Evolutionary conservation across 2,888 invertebrate genomes (phyloP), one percentile per base, ranked within the genome.

Genomic region (Caenorhabditis imperialis): DNA sequence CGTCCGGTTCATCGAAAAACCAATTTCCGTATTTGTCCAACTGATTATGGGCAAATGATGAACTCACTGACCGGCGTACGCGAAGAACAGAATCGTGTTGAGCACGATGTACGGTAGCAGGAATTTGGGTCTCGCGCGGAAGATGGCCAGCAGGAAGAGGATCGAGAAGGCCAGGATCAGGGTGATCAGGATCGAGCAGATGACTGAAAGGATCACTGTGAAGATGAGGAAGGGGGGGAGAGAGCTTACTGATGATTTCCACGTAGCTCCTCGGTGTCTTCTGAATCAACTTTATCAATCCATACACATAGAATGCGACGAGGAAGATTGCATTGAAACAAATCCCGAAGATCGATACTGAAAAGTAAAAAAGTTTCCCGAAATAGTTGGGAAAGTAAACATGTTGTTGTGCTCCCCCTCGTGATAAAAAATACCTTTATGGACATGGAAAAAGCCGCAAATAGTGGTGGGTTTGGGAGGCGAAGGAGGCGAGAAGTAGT

Each of bases 291-390:
- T 61, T 58, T 22, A 75, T 45, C 27, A 75, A 20, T 5, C 16
- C 53, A 30, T 75, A 75, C 27, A 75, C 51, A 45, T 65, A 75
- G 20, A 71, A 60, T 0, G 58, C 23, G 25, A 75, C 55, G 7
- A 75, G 45, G 27, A 54, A 45, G 27, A 71, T 54, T 12, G 70
- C 65, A 27, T 75, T 75, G 65, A 75, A 75, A 8, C 48, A 38
- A 27, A 75, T 54, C 37, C 75, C 75, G 25, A 75, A 65, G 27
- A 75, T 65, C n/a, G 75, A 37, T n/a, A 75, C 75, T 75, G 63
- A 23, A 73, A 73, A n/a, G n/a, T n/a, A n/a, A n/a, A n/a, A n/a
- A n/a, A n/a, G n/a, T n/a, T n/a, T n/a, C n/a, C n/a, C 22, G 20
- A 30, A 20, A 40, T 38, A 54, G n/a, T 2, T 14, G 23, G 10